A percentile compares a stretch with the other conserved stretches of the same genome.
Evolutionary conservation across 2,888 invertebrate genomes (phyloP).

Genomic region (Apamea epomidion): DNA sequence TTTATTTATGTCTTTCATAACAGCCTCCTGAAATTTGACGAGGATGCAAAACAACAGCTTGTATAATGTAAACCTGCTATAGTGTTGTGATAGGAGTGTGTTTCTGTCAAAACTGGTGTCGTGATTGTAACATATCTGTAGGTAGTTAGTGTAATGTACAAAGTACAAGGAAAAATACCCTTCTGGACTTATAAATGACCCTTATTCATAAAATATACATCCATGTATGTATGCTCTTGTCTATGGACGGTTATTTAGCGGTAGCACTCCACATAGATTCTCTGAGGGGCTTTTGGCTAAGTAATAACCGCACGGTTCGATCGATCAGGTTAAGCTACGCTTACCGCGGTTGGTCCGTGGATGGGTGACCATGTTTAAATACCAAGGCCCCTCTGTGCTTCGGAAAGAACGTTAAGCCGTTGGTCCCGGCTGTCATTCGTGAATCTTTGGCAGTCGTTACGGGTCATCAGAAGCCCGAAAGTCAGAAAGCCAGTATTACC

Average conservation of each 20-base stretch:
- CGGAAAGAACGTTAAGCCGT: background rate
- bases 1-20: too few species aligned
- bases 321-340: background rate
- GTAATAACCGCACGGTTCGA: too few species aligned
- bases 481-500: background rate
- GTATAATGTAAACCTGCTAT: constrained; percentile 10
- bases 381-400: background rate
- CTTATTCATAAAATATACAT: constrained; percentile 40
- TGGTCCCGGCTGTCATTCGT: background rate
- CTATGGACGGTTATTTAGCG: background rate
- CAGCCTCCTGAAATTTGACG: too few species aligned
- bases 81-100: constrained; percentile 26
- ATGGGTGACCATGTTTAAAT: background rate
- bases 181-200: constrained; percentile 21
- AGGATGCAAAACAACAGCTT: too few species aligned
- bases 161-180: constrained; percentile 55
- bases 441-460: background rate
- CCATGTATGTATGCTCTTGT: constrained; percentile 16
- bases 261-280: background rate
- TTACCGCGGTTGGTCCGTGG: background rate
- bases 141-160: constrained; percentile 55
- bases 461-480: background rate
- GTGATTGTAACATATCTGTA: constrained; percentile 61
- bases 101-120: constrained; percentile 41
- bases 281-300: too few species aligned